Conservation (phyloP, 2,113 vertebrate species). For the Notarius lentiginosus region DNA sequence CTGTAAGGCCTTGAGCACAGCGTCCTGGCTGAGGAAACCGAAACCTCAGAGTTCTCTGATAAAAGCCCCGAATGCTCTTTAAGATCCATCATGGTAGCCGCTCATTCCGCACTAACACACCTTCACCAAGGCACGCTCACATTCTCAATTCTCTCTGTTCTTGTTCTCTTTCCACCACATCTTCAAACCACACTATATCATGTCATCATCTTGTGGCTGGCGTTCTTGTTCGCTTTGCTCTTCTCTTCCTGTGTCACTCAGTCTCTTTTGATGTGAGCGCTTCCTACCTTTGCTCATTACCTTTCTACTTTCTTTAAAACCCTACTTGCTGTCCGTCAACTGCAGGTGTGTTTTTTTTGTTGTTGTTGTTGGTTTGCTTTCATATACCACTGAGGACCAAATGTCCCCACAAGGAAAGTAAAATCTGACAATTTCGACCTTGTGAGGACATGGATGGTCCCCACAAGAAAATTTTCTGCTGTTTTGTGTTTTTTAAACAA, state of each 20-base stretch:
- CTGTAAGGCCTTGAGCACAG: not conserved
- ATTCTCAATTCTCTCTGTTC: slow-evolving; percentile 24
- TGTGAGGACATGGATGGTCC: too few species aligned
- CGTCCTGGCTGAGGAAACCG: not conserved
- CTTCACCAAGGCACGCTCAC: slow-evolving; percentile 3
- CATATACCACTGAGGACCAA: not conserved
- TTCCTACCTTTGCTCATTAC: slow-evolving; percentile 52
- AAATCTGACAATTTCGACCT: too few species aligned
- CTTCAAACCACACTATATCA: slow-evolving; percentile 31
- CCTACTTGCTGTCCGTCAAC: slow-evolving; percentile 4
- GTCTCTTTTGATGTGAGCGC: slow-evolving; percentile 24
- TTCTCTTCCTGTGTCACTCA: slow-evolving; percentile 53
- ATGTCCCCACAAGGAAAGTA: not conserved
- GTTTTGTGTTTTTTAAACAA: too few species aligned
- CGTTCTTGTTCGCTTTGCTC: slow-evolving; percentile 35
- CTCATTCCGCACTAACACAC: slow-evolving; percentile 14
- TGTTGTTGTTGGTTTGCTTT: not conserved
- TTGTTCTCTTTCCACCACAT: not conserved
- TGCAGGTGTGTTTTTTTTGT: not conserved
- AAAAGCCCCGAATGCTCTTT: slow-evolving; percentile 8
- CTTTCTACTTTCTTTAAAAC: slow-evolving; percentile 46
- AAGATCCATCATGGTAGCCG: not conserved
- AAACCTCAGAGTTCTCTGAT: not conserved
- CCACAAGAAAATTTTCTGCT: too few species aligned
- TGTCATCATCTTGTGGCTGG: slow-evolving; percentile 14